Evolutionary conservation across 2,113 vertebrate species (phyloP).

Genomic region (Leiothrix lutea): DNA sequence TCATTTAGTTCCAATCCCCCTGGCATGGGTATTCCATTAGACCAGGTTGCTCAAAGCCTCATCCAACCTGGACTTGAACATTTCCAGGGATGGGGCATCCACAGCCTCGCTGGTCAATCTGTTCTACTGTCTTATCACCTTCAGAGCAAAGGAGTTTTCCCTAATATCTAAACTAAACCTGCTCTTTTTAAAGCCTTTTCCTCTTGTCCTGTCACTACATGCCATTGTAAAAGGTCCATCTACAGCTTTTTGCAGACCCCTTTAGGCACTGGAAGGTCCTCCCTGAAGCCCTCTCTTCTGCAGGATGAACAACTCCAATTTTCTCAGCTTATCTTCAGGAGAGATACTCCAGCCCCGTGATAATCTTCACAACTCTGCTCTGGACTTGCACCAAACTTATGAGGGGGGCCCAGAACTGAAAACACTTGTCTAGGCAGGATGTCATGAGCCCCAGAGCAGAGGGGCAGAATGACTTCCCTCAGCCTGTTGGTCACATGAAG

Average conservation of each 20-base stretch:
- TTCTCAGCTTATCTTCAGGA: neutral
- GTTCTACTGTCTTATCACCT: neutral
- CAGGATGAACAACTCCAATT: neutral
- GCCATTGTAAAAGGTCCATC: neutral
- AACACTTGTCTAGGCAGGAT: neutral
- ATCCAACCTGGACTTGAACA: neutral
- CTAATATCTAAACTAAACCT: neutral
- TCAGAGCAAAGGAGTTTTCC: neutral
- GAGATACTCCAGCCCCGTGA: neutral
- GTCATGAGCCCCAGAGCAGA: neutral
- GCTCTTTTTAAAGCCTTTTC: neutral
- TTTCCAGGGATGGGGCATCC: neutral
- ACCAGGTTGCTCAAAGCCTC: neutral
- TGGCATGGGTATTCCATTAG: neutral
- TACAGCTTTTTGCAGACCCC: neutral
- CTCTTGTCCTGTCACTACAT: neutral
- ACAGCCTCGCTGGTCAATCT: neutral
- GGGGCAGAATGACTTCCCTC: neutral
- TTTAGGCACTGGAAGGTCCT: neutral
- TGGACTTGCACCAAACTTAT: neutral
- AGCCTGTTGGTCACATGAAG: neutral
- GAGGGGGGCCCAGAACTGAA: neutral
- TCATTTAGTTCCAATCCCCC: neutral
- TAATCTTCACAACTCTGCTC: neutral
- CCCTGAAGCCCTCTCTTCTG: neutral